Percentiles rank a stretch among this genome's conserved stretches.
phyloP scores from a whole-genome alignment of 2,888 invertebrate species.

The Leucania comma region DNA sequence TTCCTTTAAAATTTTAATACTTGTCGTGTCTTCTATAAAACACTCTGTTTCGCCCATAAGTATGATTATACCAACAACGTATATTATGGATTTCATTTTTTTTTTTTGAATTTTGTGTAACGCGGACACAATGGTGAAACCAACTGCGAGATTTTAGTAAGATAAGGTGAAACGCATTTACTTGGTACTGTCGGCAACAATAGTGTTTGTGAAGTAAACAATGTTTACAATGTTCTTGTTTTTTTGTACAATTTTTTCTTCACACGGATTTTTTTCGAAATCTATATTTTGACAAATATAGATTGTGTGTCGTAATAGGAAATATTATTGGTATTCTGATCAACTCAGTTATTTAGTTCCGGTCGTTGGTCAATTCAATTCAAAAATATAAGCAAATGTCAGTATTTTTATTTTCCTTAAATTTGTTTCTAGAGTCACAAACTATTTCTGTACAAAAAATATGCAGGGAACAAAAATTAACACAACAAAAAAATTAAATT shows the following conservation, averaged over 20 bases:
- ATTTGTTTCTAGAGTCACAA: not conserved
- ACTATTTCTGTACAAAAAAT: too few relatives aligned
- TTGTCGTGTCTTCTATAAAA: constrained; percentile 68
- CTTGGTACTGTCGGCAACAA: constrained; percentile 73
- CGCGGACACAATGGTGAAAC: constrained; percentile 77
- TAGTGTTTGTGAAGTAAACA: constrained; percentile 37
- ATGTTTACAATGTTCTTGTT: not conserved
- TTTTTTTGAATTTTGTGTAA: constrained; percentile 73
- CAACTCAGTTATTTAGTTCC: too few relatives aligned
- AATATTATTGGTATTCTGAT: too few relatives aligned
- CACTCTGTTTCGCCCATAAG: constrained; percentile 74
- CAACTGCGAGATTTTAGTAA: constrained; percentile 79
- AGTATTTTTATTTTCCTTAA: too few relatives aligned
- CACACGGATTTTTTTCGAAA: too few relatives aligned
- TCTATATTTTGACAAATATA: too few relatives aligned
- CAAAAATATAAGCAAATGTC: too few relatives aligned
- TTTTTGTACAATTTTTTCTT: too few relatives aligned
- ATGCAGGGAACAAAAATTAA: not conserved
- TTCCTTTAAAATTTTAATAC: constrained; percentile 69
- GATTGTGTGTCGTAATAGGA: too few relatives aligned
- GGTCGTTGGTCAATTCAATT: too few relatives aligned
- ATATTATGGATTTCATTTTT: constrained; percentile 80
- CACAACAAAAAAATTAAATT: not conserved
- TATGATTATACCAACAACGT: constrained; percentile 76
- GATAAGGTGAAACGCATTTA: constrained; percentile 79